phyloP scores from a whole-genome alignment of 2,888 invertebrate genomes.

The Dilophus febrilis region DNA sequence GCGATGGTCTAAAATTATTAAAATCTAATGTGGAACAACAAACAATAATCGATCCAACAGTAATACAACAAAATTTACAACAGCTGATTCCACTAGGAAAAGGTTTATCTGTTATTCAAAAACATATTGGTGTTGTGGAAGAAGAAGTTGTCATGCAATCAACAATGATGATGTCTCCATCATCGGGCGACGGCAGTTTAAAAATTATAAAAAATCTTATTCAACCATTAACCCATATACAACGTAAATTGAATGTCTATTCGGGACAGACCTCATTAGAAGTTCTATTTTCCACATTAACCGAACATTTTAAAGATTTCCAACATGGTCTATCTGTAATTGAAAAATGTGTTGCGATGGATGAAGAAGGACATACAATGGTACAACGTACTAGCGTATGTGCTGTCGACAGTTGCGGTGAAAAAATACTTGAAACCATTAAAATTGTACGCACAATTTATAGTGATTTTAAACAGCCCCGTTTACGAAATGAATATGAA shows the following conservation, averaged over 20 bases:
- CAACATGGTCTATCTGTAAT: slow-evolving; percentile 47
- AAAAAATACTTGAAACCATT: slow-evolving; percentile 37
- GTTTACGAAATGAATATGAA: slow-evolving; percentile 30
- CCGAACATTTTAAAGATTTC: slow-evolving; percentile 43
- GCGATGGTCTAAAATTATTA: slow-evolving; percentile 32
- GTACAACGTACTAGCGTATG: slow-evolving; percentile 51
- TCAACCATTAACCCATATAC: slow-evolving; percentile 44
- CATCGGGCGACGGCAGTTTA: slow-evolving; percentile 46
- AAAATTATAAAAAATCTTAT: slow-evolving; percentile 44
- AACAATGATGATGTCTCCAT: slow-evolving; percentile 45
- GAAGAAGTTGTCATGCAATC: slow-evolving; percentile 47
- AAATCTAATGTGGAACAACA: slow-evolving; percentile 10
- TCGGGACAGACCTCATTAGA: slow-evolving; percentile 29
- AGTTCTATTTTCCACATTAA: slow-evolving; percentile 35
- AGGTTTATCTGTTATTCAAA: slow-evolving; percentile 33
- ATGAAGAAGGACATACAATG: slow-evolving; percentile 46
- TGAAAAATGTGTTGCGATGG: slow-evolving; percentile 50
- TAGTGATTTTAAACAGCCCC: slow-evolving; percentile 30
- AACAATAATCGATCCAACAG: slow-evolving; percentile 28
- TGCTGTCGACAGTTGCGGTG: slow-evolving; percentile 41
- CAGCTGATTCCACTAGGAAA: slow-evolving; percentile 27
- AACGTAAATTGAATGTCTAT: slow-evolving; percentile 38
- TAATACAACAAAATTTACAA: slow-evolving; percentile 30
- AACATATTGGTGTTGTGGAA: slow-evolving; percentile 42
- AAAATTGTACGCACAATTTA: slow-evolving; percentile 35